Evolutionary conservation across 2,888 invertebrate genomes (phyloP).

Genomic region (Bombyx huttoni): DNA sequence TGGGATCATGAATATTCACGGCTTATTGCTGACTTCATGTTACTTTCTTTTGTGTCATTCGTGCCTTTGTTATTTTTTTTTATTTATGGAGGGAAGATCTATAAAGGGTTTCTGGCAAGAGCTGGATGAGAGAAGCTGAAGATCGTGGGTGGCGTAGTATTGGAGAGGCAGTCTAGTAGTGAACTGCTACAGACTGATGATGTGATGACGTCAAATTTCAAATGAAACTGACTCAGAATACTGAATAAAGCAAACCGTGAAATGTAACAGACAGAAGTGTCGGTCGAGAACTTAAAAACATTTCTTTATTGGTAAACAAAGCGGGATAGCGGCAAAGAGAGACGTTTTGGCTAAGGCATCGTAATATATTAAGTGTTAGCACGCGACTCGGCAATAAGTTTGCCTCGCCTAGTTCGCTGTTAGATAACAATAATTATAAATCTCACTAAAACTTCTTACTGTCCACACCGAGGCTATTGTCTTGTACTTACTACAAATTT

Average conservation of each 20-base stretch:
- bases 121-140: too few relatives aligned
- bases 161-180: too few relatives aligned
- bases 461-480: constrained; percentile 39
- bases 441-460: constrained; percentile 59
- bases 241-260: too few relatives aligned
- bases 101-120: too few relatives aligned
- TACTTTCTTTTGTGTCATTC: background rate
- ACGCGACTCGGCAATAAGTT: constrained; percentile 59
- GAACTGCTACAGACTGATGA: too few relatives aligned
- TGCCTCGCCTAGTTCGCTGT: constrained; percentile 49
- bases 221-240: too few relatives aligned
- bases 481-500: constrained; percentile 11
- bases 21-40: constrained; percentile 10
- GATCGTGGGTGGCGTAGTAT: too few relatives aligned
- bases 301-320: constrained; percentile 50
- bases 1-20: constrained; percentile 30
- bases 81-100: too few relatives aligned
- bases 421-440: constrained; percentile 61
- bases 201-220: too few relatives aligned
- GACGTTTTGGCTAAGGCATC: constrained; percentile 52
- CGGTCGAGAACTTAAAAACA: constrained; percentile 22
- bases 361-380: constrained; percentile 59
- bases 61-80: too few relatives aligned
- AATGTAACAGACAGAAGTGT: constrained; percentile 4
- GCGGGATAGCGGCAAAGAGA: constrained; percentile 46